Base-by-base conservation (phyloP, 2,113 vertebrate species). In the Syngnathus scovelli region DNA sequence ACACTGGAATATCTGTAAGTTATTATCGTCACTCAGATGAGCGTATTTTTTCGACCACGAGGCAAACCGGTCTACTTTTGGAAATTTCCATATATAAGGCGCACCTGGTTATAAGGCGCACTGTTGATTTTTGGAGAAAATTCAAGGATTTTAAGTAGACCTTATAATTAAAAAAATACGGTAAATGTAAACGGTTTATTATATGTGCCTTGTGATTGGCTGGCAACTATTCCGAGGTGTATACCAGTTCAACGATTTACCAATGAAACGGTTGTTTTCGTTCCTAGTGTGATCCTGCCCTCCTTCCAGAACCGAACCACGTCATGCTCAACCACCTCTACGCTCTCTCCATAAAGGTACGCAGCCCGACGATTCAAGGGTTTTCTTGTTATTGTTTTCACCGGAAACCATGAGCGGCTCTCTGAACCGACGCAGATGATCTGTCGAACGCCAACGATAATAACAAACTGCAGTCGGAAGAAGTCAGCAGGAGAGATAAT, bases 261-360 rank as follows among this genome's bases (percentile, higher is more conserved):
- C 19, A 0, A 15, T 62, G 5, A n/a, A 41, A 61, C 18, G 2
- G 6, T 43, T 58, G 5, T 76, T 60, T 48, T 64, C 9, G 13
- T 49, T 11, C 66, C n/a, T 72, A 99, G 96, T 99, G 96, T 89
- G 96, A 99, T 69, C 96, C 96, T 70, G 96, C 96, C 0, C 85
- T 99, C 76, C 93, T 99, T 37, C 96, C 96, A 0, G 96, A 99
- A 72, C 96, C 96, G 69, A 99, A 99, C 81, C 96, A 99, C 0
- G 96, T 99, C 64, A 98, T 99, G 96, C 92, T 99, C 68, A 99
- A 98, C 79, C 96, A 99, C 84, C 94, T 99, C 59, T 99, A 99
- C 0, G 96, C 96, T 0, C 90, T 99, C 41, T 99, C 96, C 69
- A 99, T 99, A 78, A 99, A 99, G 94, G 96, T 98, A 89, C 90